Evolutionary conservation across 2,113 vertebrate genomes (phyloP).

Genomic region (Malurus melanocephalus): DNA sequence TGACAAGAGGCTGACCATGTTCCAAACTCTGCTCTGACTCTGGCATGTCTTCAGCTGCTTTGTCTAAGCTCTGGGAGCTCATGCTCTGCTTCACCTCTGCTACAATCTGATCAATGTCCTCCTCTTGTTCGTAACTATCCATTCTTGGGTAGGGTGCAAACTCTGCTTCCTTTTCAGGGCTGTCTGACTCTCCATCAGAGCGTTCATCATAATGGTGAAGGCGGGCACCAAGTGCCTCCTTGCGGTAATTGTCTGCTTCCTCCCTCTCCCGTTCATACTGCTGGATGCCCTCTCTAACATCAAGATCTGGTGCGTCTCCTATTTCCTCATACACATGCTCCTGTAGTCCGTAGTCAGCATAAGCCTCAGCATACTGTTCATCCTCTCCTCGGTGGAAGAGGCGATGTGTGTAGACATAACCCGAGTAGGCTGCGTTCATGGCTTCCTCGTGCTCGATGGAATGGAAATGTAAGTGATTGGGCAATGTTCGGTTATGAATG

Average conservation of each 20-base stretch:
- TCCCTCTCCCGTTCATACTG: conserved; percentile 79
- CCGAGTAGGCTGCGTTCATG: conserved; percentile 84
- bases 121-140: conserved; percentile 92
- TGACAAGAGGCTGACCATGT: not conserved
- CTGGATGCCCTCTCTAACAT: conserved; percentile 74
- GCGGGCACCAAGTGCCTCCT: conserved; percentile 89
- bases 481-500: conserved; percentile 68
- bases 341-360: conserved; percentile 84
- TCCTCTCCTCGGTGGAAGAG: conserved; percentile 75
- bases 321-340: conserved; percentile 97
- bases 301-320: conserved; percentile 75
- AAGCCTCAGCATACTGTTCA: conserved; percentile 88
- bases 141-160: conserved; percentile 90
- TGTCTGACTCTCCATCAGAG: conserved; percentile 93
- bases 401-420: conserved; percentile 86
- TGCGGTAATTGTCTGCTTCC: conserved; percentile 80
- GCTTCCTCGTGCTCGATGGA: conserved; percentile 81
- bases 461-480: conserved; percentile 76
- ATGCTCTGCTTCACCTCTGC: conserved; percentile 87
- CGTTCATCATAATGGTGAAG: conserved; percentile 93
- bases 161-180: conserved; percentile 94
- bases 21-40: conserved; percentile 79
- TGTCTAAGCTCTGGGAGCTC: conserved; percentile 83
- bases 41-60: conserved; percentile 75
- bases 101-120: conserved; percentile 87